phyloP scores from a whole-genome alignment of 2,888 invertebrate genomes.

The Perizoma affinitatum region DNA sequence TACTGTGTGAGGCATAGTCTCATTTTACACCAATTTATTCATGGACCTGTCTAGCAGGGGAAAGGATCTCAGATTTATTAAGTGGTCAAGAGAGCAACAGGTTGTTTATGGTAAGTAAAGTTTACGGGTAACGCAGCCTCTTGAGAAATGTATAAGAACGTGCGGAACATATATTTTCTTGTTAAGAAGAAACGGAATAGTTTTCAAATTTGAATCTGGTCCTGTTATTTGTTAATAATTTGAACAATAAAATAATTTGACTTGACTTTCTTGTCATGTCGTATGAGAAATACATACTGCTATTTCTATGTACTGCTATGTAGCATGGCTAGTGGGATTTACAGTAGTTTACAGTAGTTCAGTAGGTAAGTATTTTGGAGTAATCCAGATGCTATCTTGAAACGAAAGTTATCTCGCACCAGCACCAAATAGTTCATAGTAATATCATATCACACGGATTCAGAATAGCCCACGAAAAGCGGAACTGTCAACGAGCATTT shows the following conservation, averaged over 20 bases:
- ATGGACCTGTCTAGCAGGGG: slow-evolving; percentile 29
- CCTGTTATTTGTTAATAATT: no score
- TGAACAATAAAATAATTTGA: no score
- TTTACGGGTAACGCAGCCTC: slow-evolving; percentile 19
- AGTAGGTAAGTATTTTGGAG: no score
- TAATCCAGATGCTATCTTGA: no score
- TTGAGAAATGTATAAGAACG: slow-evolving; percentile 22
- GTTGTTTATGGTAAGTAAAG: slow-evolving; percentile 37
- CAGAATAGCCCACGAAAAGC: slow-evolving; percentile 41
- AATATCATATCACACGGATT: slow-evolving; percentile 35
- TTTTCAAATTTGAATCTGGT: no score
- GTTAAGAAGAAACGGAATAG: not conserved
- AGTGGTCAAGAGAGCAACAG: slow-evolving; percentile 40
- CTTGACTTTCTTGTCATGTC: no score
- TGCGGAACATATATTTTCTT: slow-evolving; percentile 3
- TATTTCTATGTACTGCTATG: no score
- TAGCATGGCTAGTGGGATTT: no score
- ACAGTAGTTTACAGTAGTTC: no score
- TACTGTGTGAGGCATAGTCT: slow-evolving; percentile 14
- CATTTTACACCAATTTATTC: slow-evolving; percentile 33
- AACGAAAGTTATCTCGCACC: no score
- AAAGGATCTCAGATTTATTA: slow-evolving; percentile 39
- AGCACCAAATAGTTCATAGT: no score
- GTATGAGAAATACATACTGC: no score
- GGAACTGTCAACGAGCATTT: slow-evolving; percentile 53